These are phyloP conservation scores for human (Homo sapiens) DNA, from an alignment of 2,113 vertebrate genomes.

Conservation along the genomic window GRCh38 chr4:24885001-24885500, in stretches of 20 bases:
- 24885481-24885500: neutral
- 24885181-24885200: neutral
- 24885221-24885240: neutral
- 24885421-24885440: neutral
- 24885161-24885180: neutral
- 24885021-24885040: neutral
- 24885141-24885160: neutral
- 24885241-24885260: neutral
- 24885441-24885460: neutral
- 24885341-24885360: neutral
- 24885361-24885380: no score
- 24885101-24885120: accelerated
- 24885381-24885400: neutral
- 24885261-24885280: neutral
- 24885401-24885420: neutral
- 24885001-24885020: neutral
- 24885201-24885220: neutral
- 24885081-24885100: neutral
- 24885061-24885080: accelerated
- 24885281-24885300: neutral
- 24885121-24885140: neutral
- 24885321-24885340: neutral
- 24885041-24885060: accelerated
- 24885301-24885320: neutral
- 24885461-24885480: neutral